Evolutionary conservation across 2,888 invertebrate genomes (phyloP).

Genomic region (Spodoptera picta): DNA sequence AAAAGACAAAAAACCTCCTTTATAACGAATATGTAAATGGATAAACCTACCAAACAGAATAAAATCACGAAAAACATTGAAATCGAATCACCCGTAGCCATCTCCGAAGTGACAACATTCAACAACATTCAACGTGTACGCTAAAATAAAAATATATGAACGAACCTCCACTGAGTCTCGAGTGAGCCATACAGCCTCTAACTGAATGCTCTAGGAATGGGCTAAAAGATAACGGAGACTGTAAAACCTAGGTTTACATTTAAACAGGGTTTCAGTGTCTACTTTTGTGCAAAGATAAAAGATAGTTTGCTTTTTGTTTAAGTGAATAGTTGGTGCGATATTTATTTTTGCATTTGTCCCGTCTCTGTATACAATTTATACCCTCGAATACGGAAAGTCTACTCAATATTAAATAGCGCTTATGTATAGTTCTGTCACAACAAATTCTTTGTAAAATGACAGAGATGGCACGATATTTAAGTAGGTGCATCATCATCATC

Average conservation of each 20-base stretch:
- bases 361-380: no score
- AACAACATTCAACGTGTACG: conserved; percentile 1
- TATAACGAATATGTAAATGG: not conserved
- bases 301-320: conserved; percentile 13
- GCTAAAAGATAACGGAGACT: conserved; percentile 2
- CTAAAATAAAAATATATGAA: conserved; percentile 14
- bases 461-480: no score
- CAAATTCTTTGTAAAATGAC: no score
- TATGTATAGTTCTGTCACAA: no score
- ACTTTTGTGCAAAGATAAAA: conserved; percentile 5
- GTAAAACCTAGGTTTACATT: conserved; percentile 3
- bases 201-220: conserved; percentile 8
- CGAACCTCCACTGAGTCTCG: conserved; percentile 6
- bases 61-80: not conserved
- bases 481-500: no score
- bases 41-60: not conserved
- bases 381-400: no score
- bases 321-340: not conserved
- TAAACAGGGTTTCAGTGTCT: not conserved
- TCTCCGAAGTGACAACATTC: no score
- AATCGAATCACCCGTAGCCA: not conserved
- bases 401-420: no score
- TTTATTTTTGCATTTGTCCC: no score
- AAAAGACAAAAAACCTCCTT: no score
- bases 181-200: not conserved